Evolutionary conservation across 1,140 invertebrate genomes (phyloP).

Genomic region (Diploscapter pachys): DNA sequence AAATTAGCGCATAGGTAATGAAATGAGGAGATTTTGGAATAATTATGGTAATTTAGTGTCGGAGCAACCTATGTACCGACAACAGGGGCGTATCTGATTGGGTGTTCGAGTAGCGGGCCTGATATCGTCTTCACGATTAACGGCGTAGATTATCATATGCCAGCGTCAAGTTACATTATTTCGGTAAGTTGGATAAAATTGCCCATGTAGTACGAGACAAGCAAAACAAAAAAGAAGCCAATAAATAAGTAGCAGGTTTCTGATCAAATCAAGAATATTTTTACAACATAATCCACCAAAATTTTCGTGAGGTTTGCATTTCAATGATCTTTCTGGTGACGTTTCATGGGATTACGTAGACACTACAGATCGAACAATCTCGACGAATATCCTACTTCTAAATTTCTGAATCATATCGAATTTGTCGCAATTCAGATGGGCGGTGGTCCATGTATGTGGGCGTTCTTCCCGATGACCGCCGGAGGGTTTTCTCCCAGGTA

Average conservation of each 20-base stretch:
- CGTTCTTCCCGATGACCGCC: slow-evolving; percentile 37
- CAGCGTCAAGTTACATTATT: slow-evolving; percentile 18
- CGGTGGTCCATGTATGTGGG: slow-evolving; percentile 36
- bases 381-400: no score
- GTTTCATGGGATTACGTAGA: no score
- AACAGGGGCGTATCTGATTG: slow-evolving; percentile 40
- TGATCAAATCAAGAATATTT: no score
- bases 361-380: no score
- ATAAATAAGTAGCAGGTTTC: not conserved
- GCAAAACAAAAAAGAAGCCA: not conserved
- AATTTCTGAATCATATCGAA: not conserved
- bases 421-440: slow-evolving; percentile 14
- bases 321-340: no score
- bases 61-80: slow-evolving; percentile 35
- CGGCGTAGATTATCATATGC: slow-evolving; percentile 35
- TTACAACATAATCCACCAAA: no score
- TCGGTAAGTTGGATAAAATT: slow-evolving; percentile 12
- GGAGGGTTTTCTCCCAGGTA: slow-evolving; percentile 26
- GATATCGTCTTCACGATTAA: slow-evolving; percentile 41
- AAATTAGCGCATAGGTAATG: not conserved
- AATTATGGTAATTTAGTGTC: slow-evolving; percentile 17
- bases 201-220: not conserved
- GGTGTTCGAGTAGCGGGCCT: slow-evolving; percentile 35
- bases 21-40: not conserved
- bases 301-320: no score